Base-by-base conservation (phyloP, 2,113 vertebrate genomes). In the Hemibagrus wyckioides region DNA sequence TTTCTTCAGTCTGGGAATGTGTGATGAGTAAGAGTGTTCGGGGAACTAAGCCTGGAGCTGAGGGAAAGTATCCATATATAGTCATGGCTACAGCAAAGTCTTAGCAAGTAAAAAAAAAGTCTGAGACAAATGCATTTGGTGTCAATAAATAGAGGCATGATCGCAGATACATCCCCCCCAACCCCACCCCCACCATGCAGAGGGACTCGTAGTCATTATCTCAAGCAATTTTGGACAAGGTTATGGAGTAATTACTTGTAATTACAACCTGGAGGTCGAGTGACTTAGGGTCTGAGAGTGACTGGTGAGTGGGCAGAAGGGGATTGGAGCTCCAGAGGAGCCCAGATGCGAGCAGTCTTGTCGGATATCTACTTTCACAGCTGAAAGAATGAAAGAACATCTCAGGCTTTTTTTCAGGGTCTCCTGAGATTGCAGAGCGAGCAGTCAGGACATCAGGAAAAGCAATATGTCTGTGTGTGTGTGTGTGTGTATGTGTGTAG, bases 1-100 rank as follows among this genome's bases (percentile, higher is more conserved):
- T 90, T 86, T 90, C 75, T 90, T 36, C 77, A 33, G 88, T 92
- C 91, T 90, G 85, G 80, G 91, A 90, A 92, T 91, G 86, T 83
- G 84, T 84, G 76, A 80, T 85, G 87, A 89, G 84, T 84, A 87
- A 85, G 85, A 84, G 75, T 44, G 87, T 86, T 81, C 33, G 19
- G 84, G 80, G 81, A 86, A 86, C 54, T 79, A 59, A 80, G 83
- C 23, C 56, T 10, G 61, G 76, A 86, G 50, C 79, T 59, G 56
- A 86, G 63, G 88, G 79, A 88, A 89, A 87, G 91, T 84, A 83
- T 19, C 91, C 91, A 88, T 89, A 88, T 88, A 90, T 91, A 88
- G 89, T 85, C 91, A 90, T 73, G 50, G 79, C 4, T 81, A 87
- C 67, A 86, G 84, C 83, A 59, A 89, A 82, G 63, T 14, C 54